These are phyloP conservation scores for Ataeniobius toweri DNA, from an alignment of 2,797 vertebrate species.

Conservation along the genomic window DNA sequence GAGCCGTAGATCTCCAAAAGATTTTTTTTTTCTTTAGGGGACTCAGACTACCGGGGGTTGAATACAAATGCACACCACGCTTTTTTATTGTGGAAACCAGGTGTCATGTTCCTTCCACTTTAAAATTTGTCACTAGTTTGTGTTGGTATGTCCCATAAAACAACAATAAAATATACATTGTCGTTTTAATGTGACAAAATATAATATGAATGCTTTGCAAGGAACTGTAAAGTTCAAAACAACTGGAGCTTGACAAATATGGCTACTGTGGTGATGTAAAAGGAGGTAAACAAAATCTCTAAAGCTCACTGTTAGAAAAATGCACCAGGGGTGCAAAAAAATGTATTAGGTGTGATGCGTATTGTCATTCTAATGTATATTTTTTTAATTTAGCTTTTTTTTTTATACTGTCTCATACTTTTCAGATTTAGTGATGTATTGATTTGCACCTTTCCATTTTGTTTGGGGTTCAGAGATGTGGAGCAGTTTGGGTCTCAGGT, in stretches of 20 bases:
- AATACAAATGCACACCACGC: not conserved
- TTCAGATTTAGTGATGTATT: not conserved
- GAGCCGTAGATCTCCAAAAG: not conserved
- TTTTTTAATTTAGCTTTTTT: not conserved
- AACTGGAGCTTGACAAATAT: not conserved
- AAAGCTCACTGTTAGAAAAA: not conserved
- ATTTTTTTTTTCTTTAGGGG: not conserved
- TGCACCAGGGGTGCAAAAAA: not conserved
- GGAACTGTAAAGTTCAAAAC: not conserved
- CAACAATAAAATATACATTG: not conserved
- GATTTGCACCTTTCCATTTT: not conserved
- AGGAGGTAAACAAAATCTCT: not conserved
- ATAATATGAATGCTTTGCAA: not conserved
- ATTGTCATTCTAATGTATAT: not conserved
- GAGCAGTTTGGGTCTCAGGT: slow-evolving; percentile 84
- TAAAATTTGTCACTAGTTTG: not conserved
- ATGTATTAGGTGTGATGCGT: not conserved
- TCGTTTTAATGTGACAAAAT: not conserved
- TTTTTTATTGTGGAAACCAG: not conserved
- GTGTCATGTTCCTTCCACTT: not conserved
- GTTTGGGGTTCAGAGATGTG: slow-evolving; percentile 76
- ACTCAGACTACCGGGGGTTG: not conserved
- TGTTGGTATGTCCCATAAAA: not conserved
- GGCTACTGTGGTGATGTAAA: not conserved
- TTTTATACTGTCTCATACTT: not conserved